Conservation (phyloP, 2,113 vertebrate species). For the Procavia capensis region DNA sequence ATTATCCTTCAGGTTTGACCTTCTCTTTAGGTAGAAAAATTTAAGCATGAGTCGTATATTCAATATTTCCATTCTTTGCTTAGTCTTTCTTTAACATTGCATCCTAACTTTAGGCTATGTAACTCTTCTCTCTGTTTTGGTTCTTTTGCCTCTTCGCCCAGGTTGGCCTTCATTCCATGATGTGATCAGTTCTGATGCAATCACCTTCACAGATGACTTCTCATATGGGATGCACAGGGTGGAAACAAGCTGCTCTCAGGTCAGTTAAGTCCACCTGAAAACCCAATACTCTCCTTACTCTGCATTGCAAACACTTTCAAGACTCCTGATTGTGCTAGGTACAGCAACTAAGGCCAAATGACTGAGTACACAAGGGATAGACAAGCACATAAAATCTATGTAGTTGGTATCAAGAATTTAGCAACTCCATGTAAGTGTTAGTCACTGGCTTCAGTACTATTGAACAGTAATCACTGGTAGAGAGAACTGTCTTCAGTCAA, state of each 20-base stretch:
- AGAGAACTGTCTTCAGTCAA: background rate
- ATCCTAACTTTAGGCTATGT: conserved; percentile 36
- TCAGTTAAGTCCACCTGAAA: conserved; percentile 82
- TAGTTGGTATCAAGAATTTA: background rate
- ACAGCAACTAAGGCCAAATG: conserved; percentile 34
- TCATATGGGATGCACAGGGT: conserved; percentile 96
- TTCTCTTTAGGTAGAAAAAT: conserved; percentile 34
- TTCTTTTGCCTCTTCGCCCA: conserved; percentile 77
- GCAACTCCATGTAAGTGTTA: background rate
- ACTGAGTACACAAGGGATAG: conserved; percentile 50
- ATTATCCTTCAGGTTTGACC: conserved; percentile 1
- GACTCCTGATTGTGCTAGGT: conserved; percentile 52
- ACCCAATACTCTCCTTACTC: conserved; percentile 55
- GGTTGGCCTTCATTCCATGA: conserved; percentile 99
- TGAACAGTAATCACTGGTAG: background rate
- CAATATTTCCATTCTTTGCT: background rate
- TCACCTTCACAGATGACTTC: conserved; percentile 92
- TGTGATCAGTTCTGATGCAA: conserved; percentile 90
- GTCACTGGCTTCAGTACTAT: background rate
- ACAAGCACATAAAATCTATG: background rate
- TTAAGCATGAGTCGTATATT: background rate
- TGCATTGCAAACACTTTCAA: conserved; percentile 38
- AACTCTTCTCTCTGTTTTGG: background rate
- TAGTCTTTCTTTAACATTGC: background rate
- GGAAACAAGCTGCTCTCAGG: conserved; percentile 96